phyloP scores from a whole-genome alignment of 2,888 invertebrate species.

The Diogma glabrata region DNA sequence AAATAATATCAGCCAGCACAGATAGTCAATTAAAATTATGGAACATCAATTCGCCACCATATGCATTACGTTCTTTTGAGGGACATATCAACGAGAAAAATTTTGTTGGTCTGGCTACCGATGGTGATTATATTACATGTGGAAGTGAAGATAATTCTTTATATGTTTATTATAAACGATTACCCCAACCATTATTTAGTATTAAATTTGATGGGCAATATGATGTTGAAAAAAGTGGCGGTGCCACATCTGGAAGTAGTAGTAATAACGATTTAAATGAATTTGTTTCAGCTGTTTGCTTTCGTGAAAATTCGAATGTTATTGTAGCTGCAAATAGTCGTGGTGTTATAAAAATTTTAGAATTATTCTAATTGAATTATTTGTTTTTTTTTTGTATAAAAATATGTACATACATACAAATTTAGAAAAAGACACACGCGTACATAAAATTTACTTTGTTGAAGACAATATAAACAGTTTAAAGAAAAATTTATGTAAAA shows the following conservation, averaged over 20 bases:
- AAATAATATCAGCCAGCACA: conserved; percentile 85
- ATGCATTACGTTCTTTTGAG: conserved; percentile 73
- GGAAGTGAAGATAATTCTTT: conserved; percentile 91
- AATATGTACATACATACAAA: background rate
- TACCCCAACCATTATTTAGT: conserved; percentile 74
- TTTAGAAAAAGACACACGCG: background rate
- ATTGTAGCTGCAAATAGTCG: conserved; percentile 90
- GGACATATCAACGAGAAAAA: conserved; percentile 94
- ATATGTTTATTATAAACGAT: conserved; percentile 82
- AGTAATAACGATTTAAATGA: conserved; percentile 61
- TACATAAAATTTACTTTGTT: too few species aligned
- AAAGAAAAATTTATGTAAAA: too few species aligned
- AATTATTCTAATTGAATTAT: conserved; percentile 61
- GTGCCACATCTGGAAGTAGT: conserved; percentile 15
- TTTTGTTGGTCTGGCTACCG: conserved; percentile 87
- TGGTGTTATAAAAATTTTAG: conserved; percentile 81
- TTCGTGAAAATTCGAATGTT: conserved; percentile 74
- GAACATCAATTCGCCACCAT: conserved; percentile 63
- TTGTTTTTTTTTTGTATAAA: too few species aligned
- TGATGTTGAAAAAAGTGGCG: conserved; percentile 10
- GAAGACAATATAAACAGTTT: too few species aligned
- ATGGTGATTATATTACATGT: conserved; percentile 85
- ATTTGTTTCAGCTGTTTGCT: conserved; percentile 92
- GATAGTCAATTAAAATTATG: conserved; percentile 86
- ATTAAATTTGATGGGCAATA: conserved; percentile 61